Percentiles rank a stretch among this genome's conserved stretches.
Evolutionary conservation across 2,888 invertebrate genomes (phyloP).

Genomic region (Tiphia femorata): DNA sequence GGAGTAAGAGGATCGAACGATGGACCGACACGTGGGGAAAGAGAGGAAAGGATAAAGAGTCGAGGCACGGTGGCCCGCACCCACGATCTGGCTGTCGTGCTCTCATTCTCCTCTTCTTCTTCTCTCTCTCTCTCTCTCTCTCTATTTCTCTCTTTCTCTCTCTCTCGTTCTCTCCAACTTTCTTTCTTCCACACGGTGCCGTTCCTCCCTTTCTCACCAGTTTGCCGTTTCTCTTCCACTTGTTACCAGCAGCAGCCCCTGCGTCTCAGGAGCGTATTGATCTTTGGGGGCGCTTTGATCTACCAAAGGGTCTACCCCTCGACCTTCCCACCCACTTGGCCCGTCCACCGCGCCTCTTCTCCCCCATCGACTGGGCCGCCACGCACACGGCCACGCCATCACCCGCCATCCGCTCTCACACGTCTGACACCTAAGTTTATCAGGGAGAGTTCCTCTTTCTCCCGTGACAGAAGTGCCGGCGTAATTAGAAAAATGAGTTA

Average conservation of each 20-base stretch:
- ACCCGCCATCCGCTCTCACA: slow-evolving; percentile 44
- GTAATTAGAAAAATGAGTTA: slow-evolving; percentile 68
- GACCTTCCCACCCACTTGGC: slow-evolving; percentile 29
- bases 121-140: slow-evolving; percentile 9
- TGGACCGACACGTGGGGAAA: slow-evolving; percentile 8
- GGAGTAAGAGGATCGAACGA: slow-evolving; percentile 26
- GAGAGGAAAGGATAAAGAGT: slow-evolving; percentile 33
- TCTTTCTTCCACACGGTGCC: slow-evolving; percentile 14
- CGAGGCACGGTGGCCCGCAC: slow-evolving; percentile 59
- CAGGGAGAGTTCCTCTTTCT: slow-evolving; percentile 48
- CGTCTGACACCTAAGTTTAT: slow-evolving; percentile 60
- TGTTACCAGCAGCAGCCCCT: slow-evolving; percentile 31
- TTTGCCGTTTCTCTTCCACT: slow-evolving; percentile 16
- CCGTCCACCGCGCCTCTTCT: slow-evolving; percentile 19
- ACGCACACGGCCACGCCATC: slow-evolving; percentile 30
- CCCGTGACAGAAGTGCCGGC: slow-evolving; percentile 51
- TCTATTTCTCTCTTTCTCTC: slow-evolving; percentile 23
- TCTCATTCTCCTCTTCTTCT: slow-evolving; percentile 18
- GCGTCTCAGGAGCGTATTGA: slow-evolving; percentile 63
- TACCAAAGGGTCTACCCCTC: slow-evolving; percentile 56
- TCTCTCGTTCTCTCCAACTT: slow-evolving; percentile 14
- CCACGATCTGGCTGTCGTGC: slow-evolving; percentile 64
- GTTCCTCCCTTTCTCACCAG: background rate
- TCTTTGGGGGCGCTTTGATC: slow-evolving; percentile 67
- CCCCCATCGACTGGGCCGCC: slow-evolving; percentile 12